A percentile compares a stretch with the other conserved stretches of the same genome.
These are phyloP conservation scores for Athene noctua DNA, from an alignment of 2,113 vertebrate species.

Conservation along the genomic window DNA sequence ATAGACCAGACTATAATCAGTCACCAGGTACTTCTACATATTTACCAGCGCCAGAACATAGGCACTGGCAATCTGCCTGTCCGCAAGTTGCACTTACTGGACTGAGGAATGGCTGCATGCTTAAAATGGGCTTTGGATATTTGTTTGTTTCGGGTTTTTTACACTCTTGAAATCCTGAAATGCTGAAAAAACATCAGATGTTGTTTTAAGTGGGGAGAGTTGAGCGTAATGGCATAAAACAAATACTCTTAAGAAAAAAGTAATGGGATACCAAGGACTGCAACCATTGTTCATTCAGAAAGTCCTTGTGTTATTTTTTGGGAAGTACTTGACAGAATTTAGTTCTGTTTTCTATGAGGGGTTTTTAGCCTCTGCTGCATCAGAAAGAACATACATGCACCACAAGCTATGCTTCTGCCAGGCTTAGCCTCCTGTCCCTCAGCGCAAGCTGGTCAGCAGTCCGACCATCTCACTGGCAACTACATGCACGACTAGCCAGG, in stretches of 20 bases:
- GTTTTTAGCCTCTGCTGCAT: not conserved
- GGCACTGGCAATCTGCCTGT: not conserved
- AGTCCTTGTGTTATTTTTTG: not conserved
- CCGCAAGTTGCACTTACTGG: not conserved
- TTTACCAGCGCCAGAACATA: not conserved
- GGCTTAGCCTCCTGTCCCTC: not conserved
- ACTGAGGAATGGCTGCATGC: not conserved
- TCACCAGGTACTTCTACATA: not conserved
- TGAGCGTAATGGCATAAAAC: not conserved
- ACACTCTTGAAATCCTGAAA: not conserved
- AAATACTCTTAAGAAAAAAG: not conserved
- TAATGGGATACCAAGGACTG: not conserved
- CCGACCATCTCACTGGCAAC: not conserved
- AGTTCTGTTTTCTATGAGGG: not conserved
- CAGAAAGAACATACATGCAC: not conserved
- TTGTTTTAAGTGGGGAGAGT: not conserved
- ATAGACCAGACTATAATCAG: not conserved
- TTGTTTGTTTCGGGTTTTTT: not conserved
- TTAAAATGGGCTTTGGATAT: not conserved
- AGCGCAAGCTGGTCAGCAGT: not conserved
- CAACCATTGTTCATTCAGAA: not conserved
- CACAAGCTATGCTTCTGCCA: not conserved
- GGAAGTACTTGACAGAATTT: not conserved
- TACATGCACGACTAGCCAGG: fast-evolving
- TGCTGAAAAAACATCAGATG: not conserved